Evolutionary conservation across 2,113 vertebrate genomes (phyloP).

Genomic region (Perognathus longimembris): DNA sequence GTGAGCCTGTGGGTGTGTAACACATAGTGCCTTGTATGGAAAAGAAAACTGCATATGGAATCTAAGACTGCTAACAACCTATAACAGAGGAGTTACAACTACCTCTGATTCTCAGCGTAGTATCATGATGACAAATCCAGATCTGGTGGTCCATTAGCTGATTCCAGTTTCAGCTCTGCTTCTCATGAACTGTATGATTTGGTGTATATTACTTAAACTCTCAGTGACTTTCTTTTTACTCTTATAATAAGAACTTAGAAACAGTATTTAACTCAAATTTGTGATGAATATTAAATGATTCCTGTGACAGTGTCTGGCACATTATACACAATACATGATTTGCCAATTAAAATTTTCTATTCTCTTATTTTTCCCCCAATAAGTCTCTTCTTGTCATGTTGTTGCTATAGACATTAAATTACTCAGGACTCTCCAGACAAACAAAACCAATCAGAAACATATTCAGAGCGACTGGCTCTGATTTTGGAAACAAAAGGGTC

Average conservation of each 20-base stretch:
- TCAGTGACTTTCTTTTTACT: conserved; percentile 6
- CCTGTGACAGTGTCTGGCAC: background rate
- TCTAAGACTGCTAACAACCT: background rate
- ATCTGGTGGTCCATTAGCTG: background rate
- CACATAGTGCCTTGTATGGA: background rate
- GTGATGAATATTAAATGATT: conserved; percentile 18
- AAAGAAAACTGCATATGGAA: background rate
- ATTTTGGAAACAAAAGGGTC: background rate
- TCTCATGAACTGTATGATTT: background rate
- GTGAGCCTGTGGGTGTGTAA: background rate
- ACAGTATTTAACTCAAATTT: background rate
- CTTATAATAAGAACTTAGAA: background rate
- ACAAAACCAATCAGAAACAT: background rate
- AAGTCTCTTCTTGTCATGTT: background rate
- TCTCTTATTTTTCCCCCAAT: background rate
- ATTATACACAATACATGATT: background rate
- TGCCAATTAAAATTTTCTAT: background rate
- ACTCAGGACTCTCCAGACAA: background rate
- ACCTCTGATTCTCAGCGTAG: background rate
- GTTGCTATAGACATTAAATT: background rate
- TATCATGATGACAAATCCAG: background rate
- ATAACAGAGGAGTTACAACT: background rate
- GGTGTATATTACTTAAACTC: background rate
- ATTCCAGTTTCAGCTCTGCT: background rate
- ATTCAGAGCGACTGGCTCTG: background rate